A percentile compares a stretch with the other conserved stretches of the same genome.
These are phyloP conservation scores for Micromussa lordhowensis DNA, from an alignment of 92 coral and sea anemone species.

Conservation along the genomic window DNA sequence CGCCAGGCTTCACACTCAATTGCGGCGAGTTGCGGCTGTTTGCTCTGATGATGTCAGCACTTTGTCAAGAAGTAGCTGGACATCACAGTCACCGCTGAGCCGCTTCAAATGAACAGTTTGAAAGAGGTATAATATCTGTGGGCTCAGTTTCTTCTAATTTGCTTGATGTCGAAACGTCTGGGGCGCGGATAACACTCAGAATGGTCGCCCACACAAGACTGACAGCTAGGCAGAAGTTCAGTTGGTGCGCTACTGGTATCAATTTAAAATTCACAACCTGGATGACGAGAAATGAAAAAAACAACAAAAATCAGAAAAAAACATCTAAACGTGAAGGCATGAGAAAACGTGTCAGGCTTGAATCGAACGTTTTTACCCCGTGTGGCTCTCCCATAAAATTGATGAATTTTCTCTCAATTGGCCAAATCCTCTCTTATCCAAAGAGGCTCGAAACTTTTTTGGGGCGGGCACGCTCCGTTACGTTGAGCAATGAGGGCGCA, in stretches of 20 bases:
- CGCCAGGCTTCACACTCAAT: no score
- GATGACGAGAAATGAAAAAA: neutral
- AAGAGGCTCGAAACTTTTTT: no score
- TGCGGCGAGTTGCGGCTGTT: no score
- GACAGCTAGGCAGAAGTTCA: conserved; percentile 71
- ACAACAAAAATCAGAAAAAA: neutral
- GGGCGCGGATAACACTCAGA: conserved; percentile 54
- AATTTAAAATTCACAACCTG: conserved; percentile 75
- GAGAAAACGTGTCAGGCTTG: neutral
- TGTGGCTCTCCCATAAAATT: no score
- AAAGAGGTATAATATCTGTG: neutral
- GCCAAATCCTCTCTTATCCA: no score
- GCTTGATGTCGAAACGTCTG: neutral
- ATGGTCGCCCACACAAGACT: conserved; percentile 71
- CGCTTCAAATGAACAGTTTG: conserved; percentile 11
- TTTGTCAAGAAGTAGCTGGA: neutral
- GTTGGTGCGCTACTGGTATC: conserved; percentile 77
- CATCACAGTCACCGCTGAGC: neutral
- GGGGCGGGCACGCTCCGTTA: no score
- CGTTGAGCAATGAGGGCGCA: no score
- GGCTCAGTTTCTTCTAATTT: conserved; percentile 8
- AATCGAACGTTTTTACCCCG: no score
- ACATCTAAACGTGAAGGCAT: neutral
- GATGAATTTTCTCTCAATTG: no score
- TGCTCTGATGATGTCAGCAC: no score